Base-by-base conservation (phyloP, 2,888 invertebrate species). In the Drosophila neotestacea region DNA sequence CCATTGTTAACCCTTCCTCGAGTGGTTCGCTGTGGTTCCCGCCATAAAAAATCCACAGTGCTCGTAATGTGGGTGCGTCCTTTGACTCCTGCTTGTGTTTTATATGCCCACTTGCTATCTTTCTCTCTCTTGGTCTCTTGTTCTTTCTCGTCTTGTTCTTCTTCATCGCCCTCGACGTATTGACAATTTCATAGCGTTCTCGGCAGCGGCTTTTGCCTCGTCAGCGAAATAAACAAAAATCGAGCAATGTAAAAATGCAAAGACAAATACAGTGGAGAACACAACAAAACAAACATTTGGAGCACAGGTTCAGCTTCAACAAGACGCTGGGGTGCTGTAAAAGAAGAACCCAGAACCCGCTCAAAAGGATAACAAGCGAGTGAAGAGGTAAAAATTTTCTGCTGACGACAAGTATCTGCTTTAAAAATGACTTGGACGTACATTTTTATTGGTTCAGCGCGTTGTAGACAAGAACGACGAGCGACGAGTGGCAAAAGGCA, bases 281-380 rank as follows among this genome's bases (percentile, higher is more conserved):
- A 76, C 76, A 86, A 72, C 70, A 79, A 74, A 78, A 85, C 81
- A 84, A 80, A 84, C 89, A 84, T 83, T 84, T 83, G 51, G 73
- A 64, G 72, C 68, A 65, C 76, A 66, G 60, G 64, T 79, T 79
- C 62, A 32, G 46, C 16, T 7, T 69, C 74, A 80, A 90, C 79
- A 87, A 85, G 88, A 84, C 90, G 85, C 90, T 85, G 75, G 90
- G 90, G 90, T 90, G 88, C 84, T 85, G 90, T 90, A 82, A 90
- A 90, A 79, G 52, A 4, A 54, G 51, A 60, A 65, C 56, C 42
- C 61, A 64, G 52, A 67, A 28, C 28, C 44, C 71, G 77, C 71
- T 74, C 64, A 58, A 48, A 76, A 78, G 79, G 79, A 68, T 65
- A 76, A 78, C 75, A 61, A 64, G 47, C 41, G 32, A 32, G 76